Evolutionary conservation across 2,797 vertebrate genomes (phyloP).

Genomic region (Dromococcyx pavoninus): DNA sequence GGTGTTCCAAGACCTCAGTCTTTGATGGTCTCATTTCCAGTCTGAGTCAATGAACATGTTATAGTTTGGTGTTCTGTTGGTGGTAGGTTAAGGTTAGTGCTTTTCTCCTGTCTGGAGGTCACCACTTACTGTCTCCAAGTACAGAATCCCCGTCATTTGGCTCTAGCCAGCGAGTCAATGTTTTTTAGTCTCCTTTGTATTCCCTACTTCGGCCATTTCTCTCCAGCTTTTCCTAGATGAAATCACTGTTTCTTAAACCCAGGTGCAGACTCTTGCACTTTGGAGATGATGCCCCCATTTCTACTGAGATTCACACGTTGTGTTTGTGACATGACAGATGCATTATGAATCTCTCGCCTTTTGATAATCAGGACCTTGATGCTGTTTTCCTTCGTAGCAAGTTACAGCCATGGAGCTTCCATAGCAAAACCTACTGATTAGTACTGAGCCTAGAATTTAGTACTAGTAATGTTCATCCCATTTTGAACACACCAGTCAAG

Average conservation of each 20-base stretch:
- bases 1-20: neutral
- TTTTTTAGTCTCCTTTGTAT: neutral
- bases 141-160: accelerated
- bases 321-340: neutral
- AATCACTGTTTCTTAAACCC: neutral
- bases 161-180: neutral
- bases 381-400: neutral
- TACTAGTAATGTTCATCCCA: neutral
- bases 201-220: neutral
- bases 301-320: neutral
- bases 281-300: neutral
- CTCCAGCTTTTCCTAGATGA: neutral
- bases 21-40: neutral
- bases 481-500: neutral
- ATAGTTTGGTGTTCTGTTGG: neutral
- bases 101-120: neutral
- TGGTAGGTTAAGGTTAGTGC: neutral
- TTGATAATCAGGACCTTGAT: neutral
- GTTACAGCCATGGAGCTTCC: neutral
- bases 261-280: neutral
- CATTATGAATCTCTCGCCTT: neutral
- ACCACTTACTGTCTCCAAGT: neutral
- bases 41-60: neutral
- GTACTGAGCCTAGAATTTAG: neutral
- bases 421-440: neutral